phyloP scores from a whole-genome alignment of 2,113 vertebrate genomes.

The Ptychochromis oligacanthus region DNA sequence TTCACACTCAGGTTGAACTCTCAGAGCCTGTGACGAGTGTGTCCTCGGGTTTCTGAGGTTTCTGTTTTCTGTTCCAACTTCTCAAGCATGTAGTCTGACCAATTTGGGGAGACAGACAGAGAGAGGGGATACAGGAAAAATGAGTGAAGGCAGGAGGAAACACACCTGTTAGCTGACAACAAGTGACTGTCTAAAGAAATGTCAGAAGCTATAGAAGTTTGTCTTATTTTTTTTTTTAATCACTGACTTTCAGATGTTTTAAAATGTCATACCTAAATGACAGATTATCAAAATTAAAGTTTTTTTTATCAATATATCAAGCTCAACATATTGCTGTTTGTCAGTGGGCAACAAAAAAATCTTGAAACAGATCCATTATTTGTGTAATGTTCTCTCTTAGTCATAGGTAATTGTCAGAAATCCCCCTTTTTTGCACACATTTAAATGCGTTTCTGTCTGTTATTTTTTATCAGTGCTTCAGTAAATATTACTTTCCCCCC shows the following conservation, averaged over 20 bases:
- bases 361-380: background rate
- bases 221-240: background rate
- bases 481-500: slow-evolving; percentile 3
- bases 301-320: background rate
- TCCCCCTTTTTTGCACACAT: background rate
- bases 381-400: background rate
- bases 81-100: slow-evolving; percentile 19
- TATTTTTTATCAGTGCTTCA: background rate
- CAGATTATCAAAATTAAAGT: background rate
- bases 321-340: background rate
- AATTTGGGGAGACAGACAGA: slow-evolving; percentile 16
- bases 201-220: background rate
- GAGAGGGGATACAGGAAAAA: background rate
- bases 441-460: background rate
- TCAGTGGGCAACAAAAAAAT: background rate
- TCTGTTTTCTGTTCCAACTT: slow-evolving; percentile 22
- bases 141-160: slow-evolving; percentile 52
- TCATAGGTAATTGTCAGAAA: background rate
- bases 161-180: slow-evolving; percentile 34
- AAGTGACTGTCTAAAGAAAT: background rate
- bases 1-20: background rate
- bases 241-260: background rate
- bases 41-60: background rate
- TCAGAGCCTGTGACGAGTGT: slow-evolving; percentile 1
- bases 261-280: background rate